Conservation (phyloP, 2,888 invertebrate genomes). For the Drosophila anomelani region DNA sequence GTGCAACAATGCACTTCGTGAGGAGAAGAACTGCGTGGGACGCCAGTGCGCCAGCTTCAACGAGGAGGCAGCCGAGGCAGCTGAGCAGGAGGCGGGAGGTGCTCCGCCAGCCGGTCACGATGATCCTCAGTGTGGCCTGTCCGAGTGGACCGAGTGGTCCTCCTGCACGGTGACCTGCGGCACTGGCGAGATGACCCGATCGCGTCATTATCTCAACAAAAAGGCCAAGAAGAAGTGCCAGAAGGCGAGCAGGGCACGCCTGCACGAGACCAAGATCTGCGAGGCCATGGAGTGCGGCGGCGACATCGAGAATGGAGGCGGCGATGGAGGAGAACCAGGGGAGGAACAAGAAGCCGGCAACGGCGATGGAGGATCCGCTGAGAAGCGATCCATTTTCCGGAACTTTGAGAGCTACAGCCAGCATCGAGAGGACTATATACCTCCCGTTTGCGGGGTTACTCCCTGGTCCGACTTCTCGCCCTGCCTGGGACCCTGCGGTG, state of each 20-base stretch:
- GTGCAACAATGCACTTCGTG: constrained; percentile 79
- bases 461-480: constrained; percentile 93
- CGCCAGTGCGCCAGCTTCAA: constrained; percentile 79
- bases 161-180: constrained; percentile 91
- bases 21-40: constrained; percentile 84
- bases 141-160: constrained; percentile 92
- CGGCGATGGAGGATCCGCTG: constrained; percentile 57
- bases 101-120: constrained; percentile 79
- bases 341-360: constrained; percentile 49
- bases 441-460: constrained; percentile 87
- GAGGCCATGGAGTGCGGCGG: constrained; percentile 83
- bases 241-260: constrained; percentile 82
- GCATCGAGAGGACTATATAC: constrained; percentile 79
- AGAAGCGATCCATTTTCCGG: constrained; percentile 70
- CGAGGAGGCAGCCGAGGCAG: constrained; percentile 67
- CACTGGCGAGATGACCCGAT: constrained; percentile 89
- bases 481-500: constrained; percentile 92
- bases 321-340: constrained; percentile 28
- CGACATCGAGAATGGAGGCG: constrained; percentile 69
- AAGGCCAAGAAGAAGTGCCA: constrained; percentile 88
- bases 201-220: constrained; percentile 88
- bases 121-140: constrained; percentile 88
- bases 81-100: constrained; percentile 55
- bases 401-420: constrained; percentile 80
- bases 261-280: constrained; percentile 86